phyloP scores from a whole-genome alignment of 2,888 invertebrate genomes.

The Papilio gigon region DNA sequence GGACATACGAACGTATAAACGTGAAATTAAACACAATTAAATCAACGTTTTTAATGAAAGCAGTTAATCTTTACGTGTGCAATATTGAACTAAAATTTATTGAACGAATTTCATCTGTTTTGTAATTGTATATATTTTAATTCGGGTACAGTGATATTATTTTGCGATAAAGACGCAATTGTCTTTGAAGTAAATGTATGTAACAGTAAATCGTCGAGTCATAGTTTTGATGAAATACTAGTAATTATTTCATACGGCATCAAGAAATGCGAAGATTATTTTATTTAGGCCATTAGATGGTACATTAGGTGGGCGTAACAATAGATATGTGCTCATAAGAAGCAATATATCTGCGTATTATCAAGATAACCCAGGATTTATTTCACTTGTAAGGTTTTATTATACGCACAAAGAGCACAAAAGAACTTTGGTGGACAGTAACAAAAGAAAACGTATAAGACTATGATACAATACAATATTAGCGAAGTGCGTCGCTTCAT shows the following conservation, averaged over 20 bases:
- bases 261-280: constrained; percentile 25
- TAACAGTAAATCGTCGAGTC: not conserved
- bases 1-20: no score
- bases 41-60: no score
- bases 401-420: constrained; percentile 32
- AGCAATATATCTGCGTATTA: constrained; percentile 37
- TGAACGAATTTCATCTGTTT: no score
- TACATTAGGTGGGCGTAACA: constrained; percentile 23
- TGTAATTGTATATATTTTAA: no score
- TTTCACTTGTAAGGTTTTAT: constrained; percentile 37
- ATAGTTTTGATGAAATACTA: not conserved
- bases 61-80: no score
- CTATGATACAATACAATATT: not conserved
- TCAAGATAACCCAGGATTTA: constrained; percentile 39
- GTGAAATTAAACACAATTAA: no score
- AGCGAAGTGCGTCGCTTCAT: constrained; percentile 3
- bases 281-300: constrained; percentile 31
- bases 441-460: constrained; percentile 10
- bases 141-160: no score
- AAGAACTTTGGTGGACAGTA: constrained; percentile 23
- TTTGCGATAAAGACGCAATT: no score
- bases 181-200: no score
- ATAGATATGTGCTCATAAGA: constrained; percentile 33
- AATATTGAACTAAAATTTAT: no score
- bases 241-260: constrained; percentile 1